These are phyloP conservation scores for Rhorus exstirpatorius DNA, from an alignment of 2,888 invertebrate genomes.

Conservation along the genomic window DNA sequence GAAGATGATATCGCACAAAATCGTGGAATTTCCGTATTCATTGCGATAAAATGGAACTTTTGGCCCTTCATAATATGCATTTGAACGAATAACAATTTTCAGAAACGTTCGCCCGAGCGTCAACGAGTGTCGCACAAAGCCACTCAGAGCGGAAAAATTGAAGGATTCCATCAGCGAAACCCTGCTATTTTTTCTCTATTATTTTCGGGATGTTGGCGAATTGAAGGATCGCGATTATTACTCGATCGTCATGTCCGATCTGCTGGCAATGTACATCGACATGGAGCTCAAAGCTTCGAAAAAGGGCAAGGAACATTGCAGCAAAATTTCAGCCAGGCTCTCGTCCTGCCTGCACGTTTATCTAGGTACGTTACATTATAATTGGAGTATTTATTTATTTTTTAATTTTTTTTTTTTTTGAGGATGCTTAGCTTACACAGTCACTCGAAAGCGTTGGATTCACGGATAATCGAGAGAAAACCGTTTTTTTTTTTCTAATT, in stretches of 20 bases:
- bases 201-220: constrained; percentile 81
- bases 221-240: constrained; percentile 81
- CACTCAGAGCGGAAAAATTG: constrained; percentile 83
- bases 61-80: neutral
- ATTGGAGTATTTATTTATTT: no score
- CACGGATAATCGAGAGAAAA: no score
- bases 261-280: constrained; percentile 85
- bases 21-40: no score
- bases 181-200: constrained; percentile 84
- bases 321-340: constrained; percentile 81
- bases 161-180: constrained; percentile 84
- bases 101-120: constrained; percentile 84
- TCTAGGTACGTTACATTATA: constrained; percentile 80
- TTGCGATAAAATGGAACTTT: no score
- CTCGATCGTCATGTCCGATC: constrained; percentile 85
- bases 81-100: constrained; percentile 49
- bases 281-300: constrained; percentile 85
- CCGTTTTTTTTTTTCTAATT: no score
- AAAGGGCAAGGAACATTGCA: constrained; percentile 78
- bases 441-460: no score
- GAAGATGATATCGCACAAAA: no score
- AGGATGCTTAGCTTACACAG: no score
- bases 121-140: constrained; percentile 83
- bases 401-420: neutral
- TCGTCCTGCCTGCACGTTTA: constrained; percentile 81